phyloP scores from a whole-genome alignment of 2,888 invertebrate genomes.

The Drosophila colorata region DNA sequence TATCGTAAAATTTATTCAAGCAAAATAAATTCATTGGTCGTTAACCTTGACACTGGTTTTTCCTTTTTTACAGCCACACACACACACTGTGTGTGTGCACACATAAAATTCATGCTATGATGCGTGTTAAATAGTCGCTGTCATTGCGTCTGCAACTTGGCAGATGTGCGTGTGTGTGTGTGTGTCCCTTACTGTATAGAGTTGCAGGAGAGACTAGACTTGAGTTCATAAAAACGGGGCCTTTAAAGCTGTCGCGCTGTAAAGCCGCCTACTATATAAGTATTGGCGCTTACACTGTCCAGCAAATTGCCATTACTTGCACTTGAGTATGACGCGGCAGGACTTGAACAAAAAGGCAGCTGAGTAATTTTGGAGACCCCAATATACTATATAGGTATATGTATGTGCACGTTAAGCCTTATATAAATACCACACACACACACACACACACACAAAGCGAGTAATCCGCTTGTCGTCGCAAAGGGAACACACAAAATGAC shows the following conservation, averaged over 20 bases:
- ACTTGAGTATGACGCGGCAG: slow-evolving; percentile 55
- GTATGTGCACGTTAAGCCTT: slow-evolving; percentile 7
- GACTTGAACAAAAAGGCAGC: slow-evolving; percentile 26
- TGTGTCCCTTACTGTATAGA: slow-evolving; percentile 17
- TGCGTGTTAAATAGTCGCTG: slow-evolving; percentile 78
- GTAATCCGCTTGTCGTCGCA: slow-evolving; percentile 41
- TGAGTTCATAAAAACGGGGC: slow-evolving; percentile 37
- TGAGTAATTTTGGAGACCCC: slow-evolving; percentile 31
- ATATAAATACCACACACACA: slow-evolving; percentile 8
- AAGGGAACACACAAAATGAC: slow-evolving; percentile 52
- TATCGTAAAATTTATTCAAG: slow-evolving; percentile 86
- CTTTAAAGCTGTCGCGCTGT: slow-evolving; percentile 19
- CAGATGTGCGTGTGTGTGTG: slow-evolving; percentile 8
- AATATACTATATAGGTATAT: background rate
- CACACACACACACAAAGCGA: slow-evolving; percentile 11
- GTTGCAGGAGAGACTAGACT: slow-evolving; percentile 29
- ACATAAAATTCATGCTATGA: slow-evolving; percentile 71
- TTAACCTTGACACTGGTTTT: slow-evolving; percentile 86
- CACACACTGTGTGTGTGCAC: slow-evolving; percentile 33
- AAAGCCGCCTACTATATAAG: slow-evolving; percentile 1
- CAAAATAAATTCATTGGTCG: slow-evolving; percentile 86
- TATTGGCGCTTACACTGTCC: slow-evolving; percentile 22
- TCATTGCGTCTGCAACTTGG: slow-evolving; percentile 56
- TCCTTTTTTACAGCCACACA: slow-evolving; percentile 62
- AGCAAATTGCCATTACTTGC: slow-evolving; percentile 72